Conservation (phyloP, 2,797 vertebrate genomes). For the Oreortyx pictus region DNA sequence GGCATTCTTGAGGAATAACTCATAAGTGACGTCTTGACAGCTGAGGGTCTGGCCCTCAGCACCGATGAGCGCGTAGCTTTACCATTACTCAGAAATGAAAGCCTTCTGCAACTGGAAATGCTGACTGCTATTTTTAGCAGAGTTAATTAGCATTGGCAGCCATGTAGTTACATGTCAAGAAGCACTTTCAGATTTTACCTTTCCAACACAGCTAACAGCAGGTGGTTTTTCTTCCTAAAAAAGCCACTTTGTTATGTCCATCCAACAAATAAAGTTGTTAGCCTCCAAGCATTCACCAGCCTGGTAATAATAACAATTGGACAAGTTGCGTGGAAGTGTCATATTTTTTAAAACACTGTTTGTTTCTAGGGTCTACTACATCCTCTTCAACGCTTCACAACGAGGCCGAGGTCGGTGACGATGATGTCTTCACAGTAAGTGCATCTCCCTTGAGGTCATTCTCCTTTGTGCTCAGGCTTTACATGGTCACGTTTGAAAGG, state of each 20-base stretch:
- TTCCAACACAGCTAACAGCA: background rate
- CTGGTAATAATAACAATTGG: background rate
- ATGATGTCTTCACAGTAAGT: conserved; percentile 98
- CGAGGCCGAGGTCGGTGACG: conserved; percentile 95
- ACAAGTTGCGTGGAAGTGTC: background rate
- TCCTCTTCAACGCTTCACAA: conserved; percentile 98
- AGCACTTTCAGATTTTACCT: conserved; percentile 16
- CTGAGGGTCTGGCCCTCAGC: background rate
- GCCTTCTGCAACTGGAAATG: conserved; percentile 5
- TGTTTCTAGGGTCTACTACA: conserved; percentile 91
- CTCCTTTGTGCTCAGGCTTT: background rate
- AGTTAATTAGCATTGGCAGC: conserved; percentile 8
- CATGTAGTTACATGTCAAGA: background rate
- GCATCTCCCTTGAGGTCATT: background rate
- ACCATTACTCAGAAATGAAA: background rate
- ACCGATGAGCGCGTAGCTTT: background rate
- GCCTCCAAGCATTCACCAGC: background rate
- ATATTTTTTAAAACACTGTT: background rate
- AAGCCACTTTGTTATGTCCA: rapidly evolving
- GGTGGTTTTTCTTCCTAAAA: background rate
- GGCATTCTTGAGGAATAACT: background rate
- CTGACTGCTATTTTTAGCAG: conserved; percentile 24
- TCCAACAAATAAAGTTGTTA: background rate
- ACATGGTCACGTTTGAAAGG: background rate
- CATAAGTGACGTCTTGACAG: background rate